Percentiles rank a stretch among this genome's conserved stretches.
phyloP scores from a whole-genome alignment of 1,140 invertebrate species.

The Amphibalanus amphitrite region DNA sequence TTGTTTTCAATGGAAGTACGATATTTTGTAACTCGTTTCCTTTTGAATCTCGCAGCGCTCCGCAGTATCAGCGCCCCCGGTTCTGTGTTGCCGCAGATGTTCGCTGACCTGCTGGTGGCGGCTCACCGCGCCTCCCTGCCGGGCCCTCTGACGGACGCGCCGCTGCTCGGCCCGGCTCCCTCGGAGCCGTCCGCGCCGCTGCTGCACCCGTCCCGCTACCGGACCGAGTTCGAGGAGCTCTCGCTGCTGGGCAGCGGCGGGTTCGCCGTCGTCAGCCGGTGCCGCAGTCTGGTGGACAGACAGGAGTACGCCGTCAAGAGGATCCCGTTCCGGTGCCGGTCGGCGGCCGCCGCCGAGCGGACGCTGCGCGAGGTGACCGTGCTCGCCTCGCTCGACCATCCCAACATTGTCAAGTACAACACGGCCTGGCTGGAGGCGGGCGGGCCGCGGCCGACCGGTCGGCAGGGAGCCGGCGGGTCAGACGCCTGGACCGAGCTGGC shows the following conservation, averaged over 20 bases:
- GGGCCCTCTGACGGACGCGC: neutral
- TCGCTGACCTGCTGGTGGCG: neutral
- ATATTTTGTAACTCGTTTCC: no score
- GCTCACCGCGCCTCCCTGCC: neutral
- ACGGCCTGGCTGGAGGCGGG: slow-evolving; percentile 35
- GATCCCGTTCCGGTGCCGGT: slow-evolving; percentile 41
- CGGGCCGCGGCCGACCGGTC: no score
- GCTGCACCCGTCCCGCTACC: slow-evolving; percentile 36
- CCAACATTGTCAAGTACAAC: slow-evolving; percentile 67
- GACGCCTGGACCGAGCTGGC: no score
- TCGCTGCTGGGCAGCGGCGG: slow-evolving; percentile 52
- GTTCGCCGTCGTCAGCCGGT: slow-evolving; percentile 46
- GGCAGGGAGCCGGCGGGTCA: no score
- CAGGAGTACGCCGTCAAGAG: slow-evolving; percentile 66
- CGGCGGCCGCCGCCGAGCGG: slow-evolving; percentile 12
- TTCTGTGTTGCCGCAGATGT: neutral
- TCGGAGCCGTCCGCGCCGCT: neutral
- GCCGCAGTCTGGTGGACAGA: slow-evolving; percentile 49
- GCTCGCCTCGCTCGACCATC: slow-evolving; percentile 54
- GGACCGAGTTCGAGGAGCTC: slow-evolving; percentile 53
- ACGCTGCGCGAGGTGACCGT: slow-evolving; percentile 59
- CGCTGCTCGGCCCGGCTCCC: neutral
- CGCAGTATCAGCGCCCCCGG: no score
- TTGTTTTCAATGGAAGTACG: no score
- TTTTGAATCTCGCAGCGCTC: no score